Conservation (phyloP, 2,888 invertebrate species). For the Caenorhabditis afra region DNA sequence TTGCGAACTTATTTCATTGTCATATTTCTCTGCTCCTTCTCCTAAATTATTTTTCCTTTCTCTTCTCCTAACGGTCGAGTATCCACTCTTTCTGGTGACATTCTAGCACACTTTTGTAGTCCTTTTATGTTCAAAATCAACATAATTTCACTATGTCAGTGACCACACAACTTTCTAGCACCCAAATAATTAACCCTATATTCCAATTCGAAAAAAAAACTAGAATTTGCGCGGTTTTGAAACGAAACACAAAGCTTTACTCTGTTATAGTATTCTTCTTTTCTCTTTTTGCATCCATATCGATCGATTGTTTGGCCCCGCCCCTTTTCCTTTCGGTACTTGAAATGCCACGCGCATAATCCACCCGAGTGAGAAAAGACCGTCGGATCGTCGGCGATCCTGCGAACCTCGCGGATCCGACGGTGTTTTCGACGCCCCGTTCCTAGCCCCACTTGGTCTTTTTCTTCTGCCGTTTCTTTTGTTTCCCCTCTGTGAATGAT, state of each 20-base stretch:
- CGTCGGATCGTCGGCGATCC: background rate
- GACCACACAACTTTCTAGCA: conserved; percentile 30
- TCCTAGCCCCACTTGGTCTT: conserved; percentile 49
- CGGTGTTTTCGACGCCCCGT: conserved; percentile 11
- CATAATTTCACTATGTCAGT: conserved; percentile 24
- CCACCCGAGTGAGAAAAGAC: conserved; percentile 21
- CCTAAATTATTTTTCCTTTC: conserved; percentile 41
- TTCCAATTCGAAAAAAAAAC: conserved; percentile 34
- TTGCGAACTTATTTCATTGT: conserved; percentile 51
- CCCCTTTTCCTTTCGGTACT: conserved; percentile 15
- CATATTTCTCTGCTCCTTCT: conserved; percentile 29
- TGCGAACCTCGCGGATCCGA: background rate
- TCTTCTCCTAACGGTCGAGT: conserved; percentile 49
- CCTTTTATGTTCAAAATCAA: conserved; percentile 15
- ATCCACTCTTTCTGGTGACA: conserved; percentile 50
- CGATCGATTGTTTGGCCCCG: conserved; percentile 32
- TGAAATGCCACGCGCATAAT: conserved; percentile 36
- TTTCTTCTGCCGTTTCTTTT: conserved; percentile 49
- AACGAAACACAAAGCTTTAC: conserved; percentile 51
- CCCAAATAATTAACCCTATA: conserved; percentile 35
- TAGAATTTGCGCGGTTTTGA: conserved; percentile 50
- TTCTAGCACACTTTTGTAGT: conserved; percentile 27
- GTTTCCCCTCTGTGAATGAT: conserved; percentile 61
- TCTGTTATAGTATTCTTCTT: conserved; percentile 41
- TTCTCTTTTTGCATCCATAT: conserved; percentile 46